Conservation (phyloP, 2,797 vertebrate genomes). For the Coluber constrictor region DNA sequence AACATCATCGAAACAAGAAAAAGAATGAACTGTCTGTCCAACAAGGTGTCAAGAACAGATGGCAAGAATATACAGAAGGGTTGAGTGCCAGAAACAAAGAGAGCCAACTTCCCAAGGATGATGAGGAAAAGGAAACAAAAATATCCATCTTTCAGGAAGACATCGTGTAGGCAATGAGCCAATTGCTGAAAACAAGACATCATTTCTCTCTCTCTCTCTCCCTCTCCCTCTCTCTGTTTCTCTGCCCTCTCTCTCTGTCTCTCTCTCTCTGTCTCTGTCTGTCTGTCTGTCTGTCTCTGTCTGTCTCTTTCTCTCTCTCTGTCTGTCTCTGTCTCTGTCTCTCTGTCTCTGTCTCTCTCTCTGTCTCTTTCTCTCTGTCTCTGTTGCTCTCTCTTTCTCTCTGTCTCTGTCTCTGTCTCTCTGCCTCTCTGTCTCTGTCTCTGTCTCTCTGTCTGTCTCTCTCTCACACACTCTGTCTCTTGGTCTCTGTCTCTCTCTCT, state of each 20-base stretch:
- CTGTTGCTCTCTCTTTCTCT: too few relatives aligned
- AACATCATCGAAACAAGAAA: neutral
- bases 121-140: neutral
- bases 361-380: too few relatives aligned
- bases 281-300: too few relatives aligned
- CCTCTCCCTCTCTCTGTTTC: accelerated
- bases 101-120: neutral
- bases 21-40: neutral
- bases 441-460: too few relatives aligned
- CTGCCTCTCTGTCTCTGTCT: too few relatives aligned
- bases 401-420: too few relatives aligned
- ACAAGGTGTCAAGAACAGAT: neutral
- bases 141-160: neutral
- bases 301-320: too few relatives aligned
- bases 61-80: neutral
- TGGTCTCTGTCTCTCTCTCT: too few relatives aligned
- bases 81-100: neutral
- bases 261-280: accelerated
- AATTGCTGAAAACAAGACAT: neutral
- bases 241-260: too few relatives aligned
- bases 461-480: too few relatives aligned
- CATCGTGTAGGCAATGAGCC: neutral
- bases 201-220: neutral
- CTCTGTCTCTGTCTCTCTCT: too few relatives aligned
- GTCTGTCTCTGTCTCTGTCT: too few relatives aligned